phyloP scores from a whole-genome alignment of 1,140 invertebrate species.

The Achatina immaculata region DNA sequence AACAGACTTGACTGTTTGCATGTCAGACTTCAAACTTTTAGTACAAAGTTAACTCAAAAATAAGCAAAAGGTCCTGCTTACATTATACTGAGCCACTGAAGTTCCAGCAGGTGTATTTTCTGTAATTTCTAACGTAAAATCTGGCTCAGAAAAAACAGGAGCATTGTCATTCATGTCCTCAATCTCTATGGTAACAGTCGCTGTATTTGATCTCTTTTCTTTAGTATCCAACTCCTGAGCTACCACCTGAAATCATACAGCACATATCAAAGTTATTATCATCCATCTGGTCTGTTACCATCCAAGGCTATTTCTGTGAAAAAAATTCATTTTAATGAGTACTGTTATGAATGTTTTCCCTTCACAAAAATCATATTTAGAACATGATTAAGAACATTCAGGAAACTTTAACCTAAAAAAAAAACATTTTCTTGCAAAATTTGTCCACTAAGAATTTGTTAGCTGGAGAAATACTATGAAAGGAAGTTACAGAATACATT shows the following conservation, averaged over 20 bases:
- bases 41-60: no score
- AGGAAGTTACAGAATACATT: no score
- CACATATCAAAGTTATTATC: no score
- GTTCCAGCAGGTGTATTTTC: constrained; percentile 89
- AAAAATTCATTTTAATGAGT: not conserved
- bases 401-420: no score
- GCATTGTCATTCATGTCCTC: constrained; percentile 95
- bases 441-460: no score
- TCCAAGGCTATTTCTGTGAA: no score
- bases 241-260: constrained; percentile 75
- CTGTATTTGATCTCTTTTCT: constrained; percentile 84
- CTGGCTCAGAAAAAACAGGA: constrained; percentile 84
- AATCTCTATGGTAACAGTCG: constrained; percentile 86
- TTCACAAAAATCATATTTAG: not conserved
- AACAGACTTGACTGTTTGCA: no score
- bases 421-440: no score
- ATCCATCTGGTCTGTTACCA: no score
- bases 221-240: constrained; percentile 84
- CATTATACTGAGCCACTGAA: constrained; percentile 74
- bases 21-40: no score
- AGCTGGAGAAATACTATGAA: no score
- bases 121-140: constrained; percentile 76
- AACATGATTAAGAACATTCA: not conserved
- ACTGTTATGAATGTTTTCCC: constrained; percentile 9
- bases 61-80: constrained; percentile 26